Percentiles rank a stretch among this genome's conserved stretches.
These are phyloP conservation scores for Thamnophis elegans DNA, from an alignment of 2,797 vertebrate genomes.

Conservation along the genomic window DNA sequence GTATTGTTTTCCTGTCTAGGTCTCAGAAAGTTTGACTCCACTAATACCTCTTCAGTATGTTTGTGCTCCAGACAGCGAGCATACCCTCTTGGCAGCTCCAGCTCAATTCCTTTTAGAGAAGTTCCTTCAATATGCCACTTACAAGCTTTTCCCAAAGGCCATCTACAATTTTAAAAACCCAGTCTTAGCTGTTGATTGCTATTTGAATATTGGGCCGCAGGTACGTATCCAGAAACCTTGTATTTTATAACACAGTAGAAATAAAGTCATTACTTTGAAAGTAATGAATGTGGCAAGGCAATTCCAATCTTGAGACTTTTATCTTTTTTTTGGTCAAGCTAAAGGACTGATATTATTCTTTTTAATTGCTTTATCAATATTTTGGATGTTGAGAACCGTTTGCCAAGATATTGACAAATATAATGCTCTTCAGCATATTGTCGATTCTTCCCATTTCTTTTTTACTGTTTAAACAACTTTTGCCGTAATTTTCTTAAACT, in stretches of 20 bases:
- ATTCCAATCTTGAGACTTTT: neutral
- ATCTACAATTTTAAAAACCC: conserved; percentile 86
- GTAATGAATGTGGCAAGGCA: neutral
- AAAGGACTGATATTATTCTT: neutral
- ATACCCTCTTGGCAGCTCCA: conserved; percentile 89
- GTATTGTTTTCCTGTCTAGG: conserved; percentile 69
- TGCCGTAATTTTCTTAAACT: neutral
- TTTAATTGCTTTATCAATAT: neutral
- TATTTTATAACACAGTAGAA: neutral
- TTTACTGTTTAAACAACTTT: neutral
- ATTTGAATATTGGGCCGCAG: conserved; percentile 93
- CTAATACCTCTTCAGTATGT: conserved; percentile 90
- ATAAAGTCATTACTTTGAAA: neutral
- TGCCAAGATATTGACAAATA: neutral
- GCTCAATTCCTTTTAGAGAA: conserved; percentile 95
- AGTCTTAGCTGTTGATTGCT: conserved; percentile 92
- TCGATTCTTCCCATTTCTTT: neutral
- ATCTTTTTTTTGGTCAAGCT: neutral
- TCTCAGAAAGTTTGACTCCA: conserved; percentile 79
- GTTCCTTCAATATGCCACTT: conserved; percentile 90
- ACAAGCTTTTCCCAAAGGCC: conserved; percentile 92
- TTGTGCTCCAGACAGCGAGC: conserved; percentile 96
- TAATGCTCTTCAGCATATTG: neutral
- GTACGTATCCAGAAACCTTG: conserved; percentile 64
- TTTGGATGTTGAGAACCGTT: neutral